Percentiles rank a stretch among this genome's conserved stretches.
phyloP scores from a whole-genome alignment of 2,797 vertebrate genomes.

The Syngnathus acus region DNA sequence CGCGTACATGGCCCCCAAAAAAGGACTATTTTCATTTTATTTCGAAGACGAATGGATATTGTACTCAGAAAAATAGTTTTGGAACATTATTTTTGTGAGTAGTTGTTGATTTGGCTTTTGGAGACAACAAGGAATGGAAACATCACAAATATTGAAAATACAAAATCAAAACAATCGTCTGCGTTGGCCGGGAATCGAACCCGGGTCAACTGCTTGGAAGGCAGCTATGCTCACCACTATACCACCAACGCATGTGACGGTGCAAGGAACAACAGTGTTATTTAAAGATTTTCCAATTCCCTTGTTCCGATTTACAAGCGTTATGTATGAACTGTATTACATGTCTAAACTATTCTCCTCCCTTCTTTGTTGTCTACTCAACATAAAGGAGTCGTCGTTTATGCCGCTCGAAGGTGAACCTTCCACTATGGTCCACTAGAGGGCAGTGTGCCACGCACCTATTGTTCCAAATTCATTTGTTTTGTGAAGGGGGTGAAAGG shows the following conservation, averaged over 20 bases:
- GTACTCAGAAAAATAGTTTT: too few species aligned
- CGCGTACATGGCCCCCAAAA: too few species aligned
- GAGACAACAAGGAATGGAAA: not conserved
- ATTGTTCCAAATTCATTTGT: not conserved
- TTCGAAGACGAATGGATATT: too few species aligned
- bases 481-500: not conserved
- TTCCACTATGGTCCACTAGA: not conserved
- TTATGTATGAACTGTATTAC: not conserved
- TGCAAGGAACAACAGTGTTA: rapidly evolving
- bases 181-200: constrained; percentile 62
- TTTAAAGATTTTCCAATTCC: not conserved
- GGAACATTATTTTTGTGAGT: too few species aligned
- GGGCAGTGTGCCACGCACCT: not conserved
- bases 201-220: constrained; percentile 51
- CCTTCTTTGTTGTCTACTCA: not conserved
- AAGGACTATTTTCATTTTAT: too few species aligned
- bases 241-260: constrained; percentile 17
- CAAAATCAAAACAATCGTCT: not conserved
- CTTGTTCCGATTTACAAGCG: not conserved
- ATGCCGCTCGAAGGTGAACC: not conserved
- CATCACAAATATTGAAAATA: not conserved
- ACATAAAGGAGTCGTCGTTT: not conserved
- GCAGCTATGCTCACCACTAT: constrained; percentile 37
- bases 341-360: not conserved
- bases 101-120: not conserved